phyloP scores from a whole-genome alignment of 2,888 invertebrate species.

The Caenorhabditis zanzibari region DNA sequence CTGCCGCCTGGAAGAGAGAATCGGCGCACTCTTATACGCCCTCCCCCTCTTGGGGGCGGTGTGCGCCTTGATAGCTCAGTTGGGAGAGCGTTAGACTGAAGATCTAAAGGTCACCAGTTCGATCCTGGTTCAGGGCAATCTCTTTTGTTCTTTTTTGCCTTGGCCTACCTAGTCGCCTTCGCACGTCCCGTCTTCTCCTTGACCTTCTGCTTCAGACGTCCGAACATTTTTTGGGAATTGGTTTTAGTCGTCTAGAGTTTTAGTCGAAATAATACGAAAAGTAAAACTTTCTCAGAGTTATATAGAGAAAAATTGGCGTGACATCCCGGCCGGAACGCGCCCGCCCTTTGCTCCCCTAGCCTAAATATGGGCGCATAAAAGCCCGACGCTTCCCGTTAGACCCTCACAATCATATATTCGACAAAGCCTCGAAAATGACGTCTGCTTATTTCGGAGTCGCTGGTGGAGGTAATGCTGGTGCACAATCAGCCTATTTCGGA shows the following conservation, averaged over 20 bases:
- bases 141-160: conserved; percentile 30
- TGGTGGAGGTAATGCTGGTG: conserved; percentile 63
- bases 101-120: conserved; percentile 83
- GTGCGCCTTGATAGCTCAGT: conserved; percentile 81
- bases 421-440: conserved; percentile 48
- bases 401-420: conserved; percentile 13
- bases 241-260: no score
- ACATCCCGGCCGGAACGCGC: background rate
- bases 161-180: conserved; percentile 29
- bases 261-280: no score
- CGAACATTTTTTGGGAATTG: conserved; percentile 40
- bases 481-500: conserved; percentile 65
- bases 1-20: no score
- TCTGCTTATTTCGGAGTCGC: conserved; percentile 71
- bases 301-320: no score
- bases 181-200: conserved; percentile 57
- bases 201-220: conserved; percentile 57
- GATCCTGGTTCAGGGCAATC: conserved; percentile 82
- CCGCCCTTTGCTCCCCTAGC: background rate
- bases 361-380: conserved; percentile 10
- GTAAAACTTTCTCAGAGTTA: background rate
- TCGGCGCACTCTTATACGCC: background rate
- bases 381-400: background rate
- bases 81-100: conserved; percentile 84
- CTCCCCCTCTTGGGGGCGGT: background rate